A percentile compares a stretch with the other conserved stretches of the same genome.
These are phyloP conservation scores for Corythoichthys haematopterus DNA, from an alignment of 2,113 vertebrate species.

Conservation along the genomic window DNA sequence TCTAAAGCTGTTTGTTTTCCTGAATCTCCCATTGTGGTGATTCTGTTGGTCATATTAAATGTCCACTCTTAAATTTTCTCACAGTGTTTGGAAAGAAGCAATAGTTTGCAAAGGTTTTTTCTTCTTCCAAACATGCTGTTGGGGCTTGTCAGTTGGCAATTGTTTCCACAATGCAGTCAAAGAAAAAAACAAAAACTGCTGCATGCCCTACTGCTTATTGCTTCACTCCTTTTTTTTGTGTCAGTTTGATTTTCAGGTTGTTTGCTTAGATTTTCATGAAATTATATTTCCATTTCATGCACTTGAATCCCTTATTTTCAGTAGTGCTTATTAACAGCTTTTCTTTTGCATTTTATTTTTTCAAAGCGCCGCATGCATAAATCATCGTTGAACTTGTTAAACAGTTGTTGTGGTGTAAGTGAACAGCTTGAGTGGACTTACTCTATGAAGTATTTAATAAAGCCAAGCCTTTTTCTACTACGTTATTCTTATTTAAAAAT, in stretches of 20 bases:
- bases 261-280: background rate
- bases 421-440: no score
- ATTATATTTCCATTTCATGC: background rate
- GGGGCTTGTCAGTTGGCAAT: slow-evolving; percentile 44
- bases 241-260: background rate
- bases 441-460: no score
- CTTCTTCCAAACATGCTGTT: slow-evolving; percentile 23
- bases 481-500: no score
- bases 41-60: slow-evolving; percentile 28
- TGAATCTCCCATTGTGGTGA: slow-evolving; percentile 1
- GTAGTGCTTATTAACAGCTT: no score
- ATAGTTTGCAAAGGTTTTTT: slow-evolving; percentile 20
- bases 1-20: slow-evolving; percentile 30
- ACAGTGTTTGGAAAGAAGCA: slow-evolving; percentile 30
- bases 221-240: background rate
- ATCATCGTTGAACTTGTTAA: no score
- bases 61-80: slow-evolving; percentile 35
- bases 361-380: no score
- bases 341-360: no score
- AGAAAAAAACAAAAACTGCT: slow-evolving; percentile 32
- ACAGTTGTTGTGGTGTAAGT: no score
- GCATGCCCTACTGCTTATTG: background rate
- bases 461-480: no score
- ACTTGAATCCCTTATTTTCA: no score
- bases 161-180: slow-evolving; percentile 46